A percentile compares a stretch with the other conserved stretches of the same genome.
Conservation (phyloP, 2,113 vertebrate genomes). For the Platysternon megacephalum region DNA sequence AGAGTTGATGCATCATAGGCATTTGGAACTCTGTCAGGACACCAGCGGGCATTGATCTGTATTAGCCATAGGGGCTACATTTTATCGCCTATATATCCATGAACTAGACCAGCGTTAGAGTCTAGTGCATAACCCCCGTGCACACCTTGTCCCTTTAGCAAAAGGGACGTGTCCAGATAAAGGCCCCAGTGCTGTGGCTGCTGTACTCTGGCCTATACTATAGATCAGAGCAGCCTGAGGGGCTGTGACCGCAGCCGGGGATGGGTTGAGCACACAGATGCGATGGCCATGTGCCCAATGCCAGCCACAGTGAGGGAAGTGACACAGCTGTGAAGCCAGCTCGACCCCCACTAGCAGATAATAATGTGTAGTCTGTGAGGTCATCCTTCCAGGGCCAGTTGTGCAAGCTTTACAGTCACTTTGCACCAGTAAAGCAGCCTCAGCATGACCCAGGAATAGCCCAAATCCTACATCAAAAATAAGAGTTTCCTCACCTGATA, state of each 20-base stretch:
- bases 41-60: not conserved
- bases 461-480: not conserved
- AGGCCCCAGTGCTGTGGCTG: not conserved
- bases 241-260: not conserved
- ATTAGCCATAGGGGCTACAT: not conserved
- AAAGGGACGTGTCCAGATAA: not conserved
- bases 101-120: not conserved
- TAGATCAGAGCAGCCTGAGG: not conserved
- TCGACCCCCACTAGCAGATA: not conserved
- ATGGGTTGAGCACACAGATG: rapidly evolving
- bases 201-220: rapidly evolving
- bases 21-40: not conserved
- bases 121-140: not conserved
- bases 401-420: rapidly evolving
- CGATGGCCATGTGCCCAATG: not conserved
- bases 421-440: not conserved
- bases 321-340: not conserved
- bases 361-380: rapidly evolving
- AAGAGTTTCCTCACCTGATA: not conserved
- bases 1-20: not conserved
- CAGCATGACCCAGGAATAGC: not conserved
- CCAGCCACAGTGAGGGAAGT: rapidly evolving
- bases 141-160: not conserved
- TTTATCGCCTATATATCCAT: rapidly evolving
- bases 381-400: not conserved